phyloP scores from a whole-genome alignment of 2,888 invertebrate genomes.

The Campoplex capitator region DNA sequence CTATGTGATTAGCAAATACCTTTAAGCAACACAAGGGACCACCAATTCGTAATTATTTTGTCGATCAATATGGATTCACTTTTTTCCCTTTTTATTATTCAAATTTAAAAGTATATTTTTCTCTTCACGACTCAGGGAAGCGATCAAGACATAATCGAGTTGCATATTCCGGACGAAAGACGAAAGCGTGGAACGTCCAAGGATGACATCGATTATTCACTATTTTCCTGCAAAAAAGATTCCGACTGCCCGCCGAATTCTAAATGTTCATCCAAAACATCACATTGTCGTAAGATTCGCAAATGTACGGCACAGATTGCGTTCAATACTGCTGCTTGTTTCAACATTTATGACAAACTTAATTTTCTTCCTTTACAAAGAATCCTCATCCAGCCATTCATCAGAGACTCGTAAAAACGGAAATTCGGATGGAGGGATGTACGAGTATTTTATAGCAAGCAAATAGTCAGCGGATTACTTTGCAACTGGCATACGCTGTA shows the following conservation, averaged over 20 bases:
- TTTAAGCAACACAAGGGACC: too few relatives aligned
- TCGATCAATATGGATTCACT: background rate
- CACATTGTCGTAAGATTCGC: slow-evolving; percentile 36
- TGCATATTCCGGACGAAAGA: slow-evolving; percentile 71
- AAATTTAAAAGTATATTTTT: background rate
- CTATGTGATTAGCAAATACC: too few relatives aligned
- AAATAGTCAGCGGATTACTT: background rate
- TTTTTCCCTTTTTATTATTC: background rate
- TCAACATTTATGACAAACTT: background rate
- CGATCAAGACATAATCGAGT: slow-evolving; percentile 72
- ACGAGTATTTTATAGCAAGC: slow-evolving; percentile 18
- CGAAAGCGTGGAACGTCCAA: slow-evolving; percentile 69
- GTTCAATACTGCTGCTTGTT: background rate
- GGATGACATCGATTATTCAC: background rate
- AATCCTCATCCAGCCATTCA: background rate
- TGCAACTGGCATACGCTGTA: background rate
- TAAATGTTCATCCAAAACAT: slow-evolving; percentile 43
- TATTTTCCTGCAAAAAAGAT: slow-evolving; percentile 67
- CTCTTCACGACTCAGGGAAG: slow-evolving; percentile 32
- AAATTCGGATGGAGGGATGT: slow-evolving; percentile 9
- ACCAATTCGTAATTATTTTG: too few relatives aligned
- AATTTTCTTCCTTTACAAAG: background rate
- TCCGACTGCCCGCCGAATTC: slow-evolving; percentile 69
- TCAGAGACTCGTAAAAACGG: background rate
- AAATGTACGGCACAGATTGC: background rate